phyloP scores from a whole-genome alignment of 92 coral and sea anemone genomes.

The Umimayanthus kanabou region DNA sequence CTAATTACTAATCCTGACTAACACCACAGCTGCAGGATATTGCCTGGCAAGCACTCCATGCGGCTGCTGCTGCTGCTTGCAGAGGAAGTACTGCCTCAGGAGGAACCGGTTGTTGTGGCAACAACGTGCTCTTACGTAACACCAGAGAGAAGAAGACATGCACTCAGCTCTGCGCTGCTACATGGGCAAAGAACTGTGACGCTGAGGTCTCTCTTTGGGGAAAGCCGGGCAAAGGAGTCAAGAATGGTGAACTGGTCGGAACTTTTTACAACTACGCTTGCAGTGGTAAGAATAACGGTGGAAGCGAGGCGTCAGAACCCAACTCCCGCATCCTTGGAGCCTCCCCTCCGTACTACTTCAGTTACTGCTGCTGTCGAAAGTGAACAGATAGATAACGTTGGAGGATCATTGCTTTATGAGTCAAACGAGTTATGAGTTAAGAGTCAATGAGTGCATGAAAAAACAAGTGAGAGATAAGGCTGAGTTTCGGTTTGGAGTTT shows the following conservation, averaged over 20 bases:
- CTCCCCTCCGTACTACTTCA: conserved; percentile 8
- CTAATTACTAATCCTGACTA: neutral
- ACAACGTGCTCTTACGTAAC: conserved; percentile 26
- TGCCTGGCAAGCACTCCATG: conserved; percentile 60
- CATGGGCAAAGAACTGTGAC: conserved; percentile 23
- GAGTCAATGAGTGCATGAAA: too few relatives aligned
- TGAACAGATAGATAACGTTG: neutral
- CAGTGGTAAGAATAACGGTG: neutral
- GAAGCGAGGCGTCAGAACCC: conserved; percentile 21
- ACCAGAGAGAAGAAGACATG: conserved; percentile 32
- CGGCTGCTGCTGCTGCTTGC: conserved; percentile 66
- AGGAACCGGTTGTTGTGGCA: conserved; percentile 41
- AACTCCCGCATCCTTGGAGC: neutral
- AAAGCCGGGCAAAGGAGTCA: conserved; percentile 27
- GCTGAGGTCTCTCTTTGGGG: conserved; percentile 21
- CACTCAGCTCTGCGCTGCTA: conserved; percentile 31
- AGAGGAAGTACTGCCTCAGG: conserved; percentile 50
- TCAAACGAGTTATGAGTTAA: too few relatives aligned
- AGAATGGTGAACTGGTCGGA: conserved; percentile 29
- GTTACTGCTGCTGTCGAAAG: conserved; percentile 24
- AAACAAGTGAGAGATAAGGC: too few relatives aligned
- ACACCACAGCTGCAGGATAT: conserved; percentile 28
- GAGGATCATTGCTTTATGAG: too few relatives aligned
- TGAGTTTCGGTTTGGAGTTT: too few relatives aligned
- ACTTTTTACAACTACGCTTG: conserved; percentile 32